Evolutionary conservation across 2,113 vertebrate species (phyloP).

Genomic region (Cynocephalus volans): DNA sequence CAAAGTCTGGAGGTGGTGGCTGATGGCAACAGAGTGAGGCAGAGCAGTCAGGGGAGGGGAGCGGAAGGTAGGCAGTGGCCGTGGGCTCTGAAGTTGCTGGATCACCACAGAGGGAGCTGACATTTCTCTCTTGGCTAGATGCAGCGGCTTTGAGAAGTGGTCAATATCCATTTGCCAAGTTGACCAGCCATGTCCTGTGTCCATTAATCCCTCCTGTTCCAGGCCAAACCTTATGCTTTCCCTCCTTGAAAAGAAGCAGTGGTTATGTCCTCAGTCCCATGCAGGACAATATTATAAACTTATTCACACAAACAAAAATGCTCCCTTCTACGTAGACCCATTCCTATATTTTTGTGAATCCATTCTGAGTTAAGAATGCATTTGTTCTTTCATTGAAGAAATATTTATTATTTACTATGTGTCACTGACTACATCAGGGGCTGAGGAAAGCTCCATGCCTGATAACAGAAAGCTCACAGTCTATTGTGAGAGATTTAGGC

Average conservation of each 20-base stretch:
- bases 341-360: background rate
- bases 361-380: background rate
- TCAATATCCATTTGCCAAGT: background rate
- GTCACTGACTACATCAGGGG: background rate
- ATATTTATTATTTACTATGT: background rate
- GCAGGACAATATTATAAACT: background rate
- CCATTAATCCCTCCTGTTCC: background rate
- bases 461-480: background rate
- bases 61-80: background rate
- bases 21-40: background rate
- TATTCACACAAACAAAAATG: too few relatives aligned
- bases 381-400: background rate
- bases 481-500: background rate
- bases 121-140: background rate
- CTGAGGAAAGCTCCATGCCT: background rate
- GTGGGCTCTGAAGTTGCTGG: background rate
- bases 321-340: too few relatives aligned
- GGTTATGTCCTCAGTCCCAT: background rate
- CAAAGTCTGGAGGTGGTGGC: background rate
- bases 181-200: background rate
- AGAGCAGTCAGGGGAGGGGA: background rate
- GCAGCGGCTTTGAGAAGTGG: background rate
- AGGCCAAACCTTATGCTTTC: background rate
- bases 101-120: rapidly evolving
- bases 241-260: background rate